Conservation (phyloP, 2,797 vertebrate genomes). For the Myotis pilosus region DNA sequence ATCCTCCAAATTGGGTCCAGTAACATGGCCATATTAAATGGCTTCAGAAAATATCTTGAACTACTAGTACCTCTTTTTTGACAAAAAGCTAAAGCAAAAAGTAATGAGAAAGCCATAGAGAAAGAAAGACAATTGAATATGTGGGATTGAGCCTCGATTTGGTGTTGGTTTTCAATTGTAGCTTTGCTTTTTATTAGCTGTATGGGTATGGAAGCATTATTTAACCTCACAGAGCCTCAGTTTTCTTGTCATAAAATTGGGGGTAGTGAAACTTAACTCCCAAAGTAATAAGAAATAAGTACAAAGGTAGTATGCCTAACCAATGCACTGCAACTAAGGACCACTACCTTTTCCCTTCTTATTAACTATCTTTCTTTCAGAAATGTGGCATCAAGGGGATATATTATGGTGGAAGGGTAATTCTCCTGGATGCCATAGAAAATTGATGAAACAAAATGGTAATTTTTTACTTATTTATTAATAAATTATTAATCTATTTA, state of each 20-base stretch:
- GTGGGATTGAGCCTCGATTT: background rate
- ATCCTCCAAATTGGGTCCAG: background rate
- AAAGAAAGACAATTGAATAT: background rate
- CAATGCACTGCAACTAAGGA: background rate
- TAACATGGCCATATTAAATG: background rate
- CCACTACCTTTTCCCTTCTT: background rate
- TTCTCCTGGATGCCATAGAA: background rate
- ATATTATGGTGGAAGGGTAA: background rate
- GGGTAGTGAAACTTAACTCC: background rate
- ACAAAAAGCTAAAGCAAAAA: slow-evolving; percentile 15
- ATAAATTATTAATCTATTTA: background rate
- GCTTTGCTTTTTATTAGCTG: background rate
- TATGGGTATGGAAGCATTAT: background rate
- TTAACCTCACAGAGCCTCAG: background rate
- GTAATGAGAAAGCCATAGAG: background rate
- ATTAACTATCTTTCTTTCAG: background rate
- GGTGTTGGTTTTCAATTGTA: background rate
- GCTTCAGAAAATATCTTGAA: background rate
- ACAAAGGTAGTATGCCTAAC: background rate
- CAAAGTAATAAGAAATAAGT: background rate
- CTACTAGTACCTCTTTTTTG: background rate
- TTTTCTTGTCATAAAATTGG: slow-evolving; percentile 11
- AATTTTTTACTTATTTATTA: background rate
- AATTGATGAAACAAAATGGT: background rate
- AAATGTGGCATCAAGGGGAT: background rate